Conservation (phyloP, 2,888 invertebrate species). For the Ligdia adustata region DNA sequence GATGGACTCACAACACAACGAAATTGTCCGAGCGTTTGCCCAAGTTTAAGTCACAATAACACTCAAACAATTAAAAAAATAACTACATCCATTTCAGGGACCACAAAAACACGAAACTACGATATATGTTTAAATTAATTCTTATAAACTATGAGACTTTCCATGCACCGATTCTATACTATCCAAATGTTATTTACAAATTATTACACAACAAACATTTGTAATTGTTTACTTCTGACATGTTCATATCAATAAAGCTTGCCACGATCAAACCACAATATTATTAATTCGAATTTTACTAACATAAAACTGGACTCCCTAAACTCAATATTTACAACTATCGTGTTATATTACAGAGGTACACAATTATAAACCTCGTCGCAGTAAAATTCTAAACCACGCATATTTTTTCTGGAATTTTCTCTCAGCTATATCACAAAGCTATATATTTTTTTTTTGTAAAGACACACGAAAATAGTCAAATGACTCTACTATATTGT, state of each 20-base stretch:
- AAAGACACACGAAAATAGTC: slow-evolving; percentile 63
- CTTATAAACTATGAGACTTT: slow-evolving; percentile 56
- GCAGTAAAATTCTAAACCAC: slow-evolving; percentile 42
- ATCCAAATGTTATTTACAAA: slow-evolving; percentile 39
- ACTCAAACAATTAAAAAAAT: slow-evolving; percentile 13
- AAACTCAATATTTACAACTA: slow-evolving; percentile 51
- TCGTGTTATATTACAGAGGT: slow-evolving; percentile 32
- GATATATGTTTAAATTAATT: slow-evolving; percentile 19
- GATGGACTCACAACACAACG: slow-evolving; percentile 2
- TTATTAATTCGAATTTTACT: slow-evolving; percentile 51
- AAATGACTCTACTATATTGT: slow-evolving; percentile 50
- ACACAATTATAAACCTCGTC: slow-evolving; percentile 31
- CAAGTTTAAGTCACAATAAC: slow-evolving; percentile 26
- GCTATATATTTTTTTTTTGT: slow-evolving; percentile 54
- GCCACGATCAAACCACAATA: slow-evolving; percentile 53
- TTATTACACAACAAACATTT: slow-evolving; percentile 43
- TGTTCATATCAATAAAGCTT: slow-evolving; percentile 56
- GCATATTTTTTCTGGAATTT: slow-evolving; percentile 41
- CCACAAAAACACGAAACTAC: slow-evolving; percentile 24
- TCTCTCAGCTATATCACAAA: slow-evolving; percentile 71
- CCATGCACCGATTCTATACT: slow-evolving; percentile 58
- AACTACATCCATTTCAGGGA: slow-evolving; percentile 17
- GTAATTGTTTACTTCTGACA: slow-evolving; percentile 24
- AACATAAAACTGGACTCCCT: slow-evolving; percentile 52
- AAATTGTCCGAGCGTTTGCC: slow-evolving; percentile 14